Evolutionary conservation across 2,797 vertebrate genomes (phyloP).

Genomic region (Mormyrus hasselquistii): DNA sequence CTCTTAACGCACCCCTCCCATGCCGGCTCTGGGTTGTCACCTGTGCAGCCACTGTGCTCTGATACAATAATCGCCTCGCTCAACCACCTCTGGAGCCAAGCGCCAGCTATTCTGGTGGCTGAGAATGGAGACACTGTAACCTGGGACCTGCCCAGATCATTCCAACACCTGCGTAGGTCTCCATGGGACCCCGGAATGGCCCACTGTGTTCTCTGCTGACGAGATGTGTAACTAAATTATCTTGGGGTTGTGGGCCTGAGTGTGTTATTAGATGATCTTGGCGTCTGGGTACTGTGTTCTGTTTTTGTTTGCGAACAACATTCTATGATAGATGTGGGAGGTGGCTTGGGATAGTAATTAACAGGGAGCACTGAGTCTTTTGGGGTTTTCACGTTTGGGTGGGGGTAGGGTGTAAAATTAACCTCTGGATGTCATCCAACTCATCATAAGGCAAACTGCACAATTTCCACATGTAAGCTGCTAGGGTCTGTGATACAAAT

Average conservation of each 20-base stretch:
- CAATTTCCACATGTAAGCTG: not conserved
- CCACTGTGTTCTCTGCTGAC: constrained; percentile 32
- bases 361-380: not conserved
- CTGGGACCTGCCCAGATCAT: constrained; percentile 49
- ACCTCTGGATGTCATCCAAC: not conserved
- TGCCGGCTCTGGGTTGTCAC: constrained; percentile 51
- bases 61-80: constrained; percentile 62
- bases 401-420: not conserved
- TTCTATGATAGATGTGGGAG: constrained; percentile 37
- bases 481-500: not conserved
- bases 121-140: constrained; percentile 40
- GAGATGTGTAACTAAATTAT: constrained; percentile 33
- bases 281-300: constrained; percentile 31
- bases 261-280: not conserved
- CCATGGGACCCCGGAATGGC: constrained; percentile 34
- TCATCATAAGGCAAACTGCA: not conserved
- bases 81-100: constrained; percentile 41
- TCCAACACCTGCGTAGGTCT: constrained; percentile 60
- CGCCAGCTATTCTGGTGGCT: constrained; percentile 42
- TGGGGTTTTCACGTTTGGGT: not conserved
- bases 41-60: constrained; percentile 58
- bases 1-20: constrained; percentile 21
- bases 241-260: constrained; percentile 24
- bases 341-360: not conserved
- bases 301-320: constrained; percentile 35